A percentile compares a stretch with the other conserved stretches of the same genome.
Evolutionary conservation across 2,888 invertebrate species (phyloP).

Genomic region (Pheosia tremula): DNA sequence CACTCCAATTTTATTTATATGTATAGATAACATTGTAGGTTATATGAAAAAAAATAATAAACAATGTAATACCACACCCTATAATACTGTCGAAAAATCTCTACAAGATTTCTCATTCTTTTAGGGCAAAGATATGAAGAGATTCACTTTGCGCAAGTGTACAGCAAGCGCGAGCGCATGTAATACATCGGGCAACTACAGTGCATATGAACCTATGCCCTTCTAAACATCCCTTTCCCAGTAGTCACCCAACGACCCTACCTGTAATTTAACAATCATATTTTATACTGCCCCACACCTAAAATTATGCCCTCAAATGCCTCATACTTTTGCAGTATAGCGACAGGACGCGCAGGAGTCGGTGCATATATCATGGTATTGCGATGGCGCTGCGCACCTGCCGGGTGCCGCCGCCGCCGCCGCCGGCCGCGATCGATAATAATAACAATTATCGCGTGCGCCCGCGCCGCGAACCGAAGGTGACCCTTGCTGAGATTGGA

Average conservation of each 20-base stretch:
- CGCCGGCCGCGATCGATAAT: slow-evolving; percentile 54
- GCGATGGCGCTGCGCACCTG: slow-evolving; percentile 37
- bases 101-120: too few species aligned
- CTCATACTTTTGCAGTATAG: not conserved
- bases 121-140: too few species aligned
- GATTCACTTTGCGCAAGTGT: too few species aligned
- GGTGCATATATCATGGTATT: slow-evolving; percentile 22
- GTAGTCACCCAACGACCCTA: not conserved
- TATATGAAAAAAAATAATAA: too few species aligned
- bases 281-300: not conserved
- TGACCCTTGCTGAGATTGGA: slow-evolving; percentile 42
- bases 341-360: slow-evolving; percentile 20
- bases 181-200: too few species aligned
- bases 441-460: slow-evolving; percentile 56
- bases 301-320: not conserved
- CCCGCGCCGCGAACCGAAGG: slow-evolving; percentile 39
- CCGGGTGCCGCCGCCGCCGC: slow-evolving; percentile 43
- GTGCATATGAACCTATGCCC: too few species aligned
- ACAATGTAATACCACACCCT: too few species aligned
- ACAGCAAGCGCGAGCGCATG: too few species aligned
- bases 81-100: too few species aligned
- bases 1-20: too few species aligned
- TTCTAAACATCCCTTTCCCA: not conserved
- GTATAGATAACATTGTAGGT: too few species aligned
- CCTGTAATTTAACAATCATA: not conserved